Evolutionary conservation across 1,140 invertebrate genomes (phyloP), one percentile per base, ranked within the genome.

Genomic region (Drosophila subpulchrella): DNA sequence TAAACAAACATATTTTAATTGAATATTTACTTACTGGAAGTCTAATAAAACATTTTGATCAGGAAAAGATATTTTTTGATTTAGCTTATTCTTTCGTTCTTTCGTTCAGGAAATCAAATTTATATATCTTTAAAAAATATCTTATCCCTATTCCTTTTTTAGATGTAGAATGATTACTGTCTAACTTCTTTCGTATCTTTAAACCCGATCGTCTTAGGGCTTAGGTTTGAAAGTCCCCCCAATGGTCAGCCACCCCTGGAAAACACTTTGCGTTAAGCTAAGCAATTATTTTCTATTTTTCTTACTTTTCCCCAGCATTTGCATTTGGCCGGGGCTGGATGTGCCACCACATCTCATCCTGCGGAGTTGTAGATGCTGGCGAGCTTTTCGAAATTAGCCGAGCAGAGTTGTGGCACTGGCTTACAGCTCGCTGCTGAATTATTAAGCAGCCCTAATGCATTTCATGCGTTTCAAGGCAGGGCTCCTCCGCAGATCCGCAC

Each of bases 391-490:
- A 81, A 81, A 85, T 84, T 84, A 85, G 59, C 74, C 17, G 47
- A 47, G 41, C 66, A 60, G 55, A 38, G 27, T 38, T 46, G 70
- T 44, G 75, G 15, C 48, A 32, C 34, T 75, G 68, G 67, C 62
- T 63, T 75, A 57, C 53, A 68, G 57, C 51, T 60, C 30, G 36
- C 61, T 65, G 36, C 47, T 86, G 75, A 79, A 86, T 86, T 86
- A 86, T 86, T 88, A 73, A 86, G 47, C 32, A 75, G 46, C 24
- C 56, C 83, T 86, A 86, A 86, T 86, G 82, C 82, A 86, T 82
- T 86, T 86, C 59, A 82, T 86, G 82, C 83, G 82, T 85, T 81
- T 66, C 47, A 32, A 46, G 57, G 56, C 47, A 44, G 47, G 70
- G 51, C 51, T 62, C 41, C 56, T 55, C 50, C 57, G 46, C 66